Evolutionary conservation across 2,888 invertebrate species (phyloP).

Genomic region (Scaptodrosophila latifasciaeformis): DNA sequence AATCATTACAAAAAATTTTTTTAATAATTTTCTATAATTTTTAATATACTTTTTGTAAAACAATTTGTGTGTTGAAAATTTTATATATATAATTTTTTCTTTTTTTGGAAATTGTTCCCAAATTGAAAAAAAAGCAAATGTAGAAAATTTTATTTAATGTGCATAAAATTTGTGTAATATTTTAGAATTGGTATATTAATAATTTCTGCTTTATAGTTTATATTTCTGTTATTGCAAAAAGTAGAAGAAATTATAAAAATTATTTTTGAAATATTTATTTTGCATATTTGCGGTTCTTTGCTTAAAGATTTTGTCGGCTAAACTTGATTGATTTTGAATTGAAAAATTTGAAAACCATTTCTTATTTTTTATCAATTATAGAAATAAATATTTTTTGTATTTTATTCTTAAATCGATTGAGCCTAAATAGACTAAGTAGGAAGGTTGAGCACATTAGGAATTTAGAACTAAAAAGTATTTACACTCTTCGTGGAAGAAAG

Average conservation of each 20-base stretch:
- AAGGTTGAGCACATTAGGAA: no score
- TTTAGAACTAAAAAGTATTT: no score
- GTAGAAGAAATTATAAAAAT: no score
- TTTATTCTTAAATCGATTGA: no score
- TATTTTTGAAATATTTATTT: no score
- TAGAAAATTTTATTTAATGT: slow-evolving; percentile 52
- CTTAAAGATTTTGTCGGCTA: no score
- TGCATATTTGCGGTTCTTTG: no score
- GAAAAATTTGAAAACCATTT: no score
- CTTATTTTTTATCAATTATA: background rate
- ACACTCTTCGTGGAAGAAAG: no score
- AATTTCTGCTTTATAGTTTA: slow-evolving; percentile 29
- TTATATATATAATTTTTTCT: slow-evolving; percentile 33
- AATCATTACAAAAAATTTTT: slow-evolving; percentile 34
- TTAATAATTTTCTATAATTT: slow-evolving; percentile 31
- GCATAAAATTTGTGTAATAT: slow-evolving; percentile 29
- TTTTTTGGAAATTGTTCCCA: slow-evolving; percentile 22
- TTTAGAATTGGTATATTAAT: slow-evolving; percentile 57
- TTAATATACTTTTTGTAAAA: slow-evolving; percentile 27
- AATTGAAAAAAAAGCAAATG: slow-evolving; percentile 37
- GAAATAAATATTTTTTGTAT: background rate
- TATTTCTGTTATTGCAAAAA: slow-evolving; percentile 19
- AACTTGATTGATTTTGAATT: no score
- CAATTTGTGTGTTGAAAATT: slow-evolving; percentile 37
- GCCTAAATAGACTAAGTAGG: no score